Evolutionary conservation across 2,888 invertebrate genomes (phyloP), one percentile per base, ranked within the genome.

Genomic region (Orchesella flavescens): DNA sequence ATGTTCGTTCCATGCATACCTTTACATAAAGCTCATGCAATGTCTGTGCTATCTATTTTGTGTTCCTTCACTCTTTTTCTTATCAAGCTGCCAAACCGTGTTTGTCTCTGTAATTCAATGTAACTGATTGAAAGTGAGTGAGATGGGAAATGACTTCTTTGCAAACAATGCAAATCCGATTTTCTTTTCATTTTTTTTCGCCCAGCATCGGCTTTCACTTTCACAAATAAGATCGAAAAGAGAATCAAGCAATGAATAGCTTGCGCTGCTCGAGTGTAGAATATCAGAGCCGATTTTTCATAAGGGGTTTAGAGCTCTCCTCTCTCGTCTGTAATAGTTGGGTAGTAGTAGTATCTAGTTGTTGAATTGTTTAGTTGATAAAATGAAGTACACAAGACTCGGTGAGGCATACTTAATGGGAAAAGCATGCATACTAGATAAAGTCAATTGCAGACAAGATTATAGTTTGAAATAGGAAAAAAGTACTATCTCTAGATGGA

Each of bases 161-260:
- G 65, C 71, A 82, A 82, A 82, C 82, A 82, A 82, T 76, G 43
- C 19, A 76, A 82, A 76, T 81, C 81, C 59, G 81, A 81, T 81
- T 82, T 75, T 24, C 69, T 34, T 61, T 76, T 66, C 55, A 73
- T 74, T 74, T 82, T 44, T 34, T 34, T 34, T 7, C 34, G 34
- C 34, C 2, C 34, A 34, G 34, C 34, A 34, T 34, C 43, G 77
- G 80, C 74, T 80, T 74, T 68, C 66, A 74, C 79, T 71, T 10
- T 59, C 15, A 34, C 76, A 17, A 72, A 57, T 61, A 61, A 46
- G 55, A n/a, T 17, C 9, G 53, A 17, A 17, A 17, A 53, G 4
- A 53, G 4, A 53, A 53, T 53, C 53, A 53, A n/a, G 53, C 2
- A 21, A 12, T 19, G 13, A 23, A 19, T 13, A 61, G 13, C 34